Evolutionary conservation across 2,888 invertebrate species (phyloP).

Genomic region (Tetranychus piercei): DNA sequence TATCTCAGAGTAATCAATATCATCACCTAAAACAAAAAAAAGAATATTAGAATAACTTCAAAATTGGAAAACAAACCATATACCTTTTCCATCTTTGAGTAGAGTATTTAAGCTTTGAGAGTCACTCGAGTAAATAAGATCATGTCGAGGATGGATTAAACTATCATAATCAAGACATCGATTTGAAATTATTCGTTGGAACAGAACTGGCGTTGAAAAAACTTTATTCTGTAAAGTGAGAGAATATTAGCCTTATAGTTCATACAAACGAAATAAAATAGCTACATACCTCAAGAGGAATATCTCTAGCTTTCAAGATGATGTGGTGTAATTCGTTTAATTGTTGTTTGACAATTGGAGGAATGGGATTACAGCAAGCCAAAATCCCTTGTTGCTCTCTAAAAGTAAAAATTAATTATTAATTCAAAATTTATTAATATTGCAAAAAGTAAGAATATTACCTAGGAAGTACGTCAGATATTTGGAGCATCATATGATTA

Average conservation of each 20-base stretch:
- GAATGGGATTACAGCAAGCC: conserved; percentile 81
- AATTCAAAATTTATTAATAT: not conserved
- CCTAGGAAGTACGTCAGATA: conserved; percentile 61
- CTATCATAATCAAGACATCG: conserved; percentile 1
- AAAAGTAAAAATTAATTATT: conserved; percentile 4
- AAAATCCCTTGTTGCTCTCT: conserved; percentile 76
- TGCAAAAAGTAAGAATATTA: conserved; percentile 22
- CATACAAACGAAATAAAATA: not conserved
- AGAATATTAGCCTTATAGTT: not conserved
- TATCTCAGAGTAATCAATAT: not conserved
- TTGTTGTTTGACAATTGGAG: conserved; percentile 49
- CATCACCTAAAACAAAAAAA: not conserved
- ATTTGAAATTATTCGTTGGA: not conserved
- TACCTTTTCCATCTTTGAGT: conserved; percentile 6
- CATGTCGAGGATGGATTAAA: not conserved
- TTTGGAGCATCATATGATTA: conserved; percentile 81
- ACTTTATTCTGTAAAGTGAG: not conserved
- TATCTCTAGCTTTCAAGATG: conserved; percentile 48
- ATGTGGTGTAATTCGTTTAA: conserved; percentile 42
- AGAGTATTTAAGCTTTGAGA: not conserved
- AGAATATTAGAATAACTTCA: not conserved
- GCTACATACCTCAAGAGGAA: conserved; percentile 34
- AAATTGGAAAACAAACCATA: not conserved
- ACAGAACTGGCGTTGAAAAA: not conserved
- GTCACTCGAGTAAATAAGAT: not conserved